Evolutionary conservation across 2,113 vertebrate species (phyloP), one percentile per base, ranked within the genome.

Genomic region (Rousettus leschenaultii): DNA sequence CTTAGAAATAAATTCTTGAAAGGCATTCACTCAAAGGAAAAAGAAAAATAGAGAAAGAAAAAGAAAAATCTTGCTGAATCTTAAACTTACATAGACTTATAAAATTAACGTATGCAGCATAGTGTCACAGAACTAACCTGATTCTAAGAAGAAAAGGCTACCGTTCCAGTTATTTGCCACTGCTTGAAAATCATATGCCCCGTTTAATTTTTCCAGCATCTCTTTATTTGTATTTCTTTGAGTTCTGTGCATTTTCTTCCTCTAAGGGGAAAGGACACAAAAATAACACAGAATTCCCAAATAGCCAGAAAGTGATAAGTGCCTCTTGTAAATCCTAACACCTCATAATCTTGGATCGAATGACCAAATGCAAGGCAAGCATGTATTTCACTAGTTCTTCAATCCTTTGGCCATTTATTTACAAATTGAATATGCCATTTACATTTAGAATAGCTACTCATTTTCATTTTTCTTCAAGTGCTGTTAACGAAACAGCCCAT

Each of bases 381-480:
- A 40, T 89, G 18, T 79, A 88, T 92, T 88, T 88, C 84, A 55
- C 53, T 6, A 79, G 51, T 66, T 88, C 86, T 89, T 93, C 88
- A 66, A 33, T 73, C 83, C 59, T 45, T 68, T 43, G 53, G 43
- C 77, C 74, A 40, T 55, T 82, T 82, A 65, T 61, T 96, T 91
- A n/a, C 53, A 92, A 78, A 89, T 38, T 93, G 91, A 93, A 21
- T 57, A 4, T 53, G 51, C 15, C 94, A 96, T 96, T 86, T 92
- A 55, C 51, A 93, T 95, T 98, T 89, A 96, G 91, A 97, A 38
- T 71, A 71, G 63, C 3, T 5, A 10, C 68, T 16, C 4, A 61
- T 96, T 96, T 93, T 96, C 89, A 90, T 63, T 91, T 91, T 94
- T 92, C 45, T 45, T 90, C 86, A 94, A 95, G 75, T 65, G 14